Evolutionary conservation across 2,113 vertebrate species (phyloP), one percentile per base, ranked within the genome.

Genomic region (Forbesichthys papilliferus): DNA sequence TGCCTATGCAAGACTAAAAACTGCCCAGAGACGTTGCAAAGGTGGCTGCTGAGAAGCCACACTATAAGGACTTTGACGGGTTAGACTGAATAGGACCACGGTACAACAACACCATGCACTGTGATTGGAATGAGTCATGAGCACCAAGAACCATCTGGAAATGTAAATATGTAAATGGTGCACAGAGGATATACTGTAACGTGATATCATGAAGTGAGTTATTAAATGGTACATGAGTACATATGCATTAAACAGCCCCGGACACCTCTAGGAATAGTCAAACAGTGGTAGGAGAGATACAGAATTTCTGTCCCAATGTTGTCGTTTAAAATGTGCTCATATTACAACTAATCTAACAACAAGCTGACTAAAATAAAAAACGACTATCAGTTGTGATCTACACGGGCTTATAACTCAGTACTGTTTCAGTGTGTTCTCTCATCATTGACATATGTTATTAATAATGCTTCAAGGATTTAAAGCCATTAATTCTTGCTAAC

Each of bases 91-190:
- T 84, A 71, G 59, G 68, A 61, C 62, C 64, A 20, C 1, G 20
- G 20, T 20, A 20, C 49, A 33, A 68, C 73, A 71, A 76, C 73
- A 57, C 61, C 27, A 27, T 13, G 4, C 56, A 63, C 18, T 69
- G 69, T 34, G 59, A 77, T 62, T 54, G 70, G 62, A 54, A 73
- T 5, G 13, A 80, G 75, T 68, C 69, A 68, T 14, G 54, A 33
- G 73, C 60, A 47, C 71, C 61, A 33, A 61, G 48, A 14, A 65
- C 13, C 73, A 81, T 76, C 70, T 82, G 77, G 64, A 80, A 64
- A 69, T 42, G 36, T 56, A 27, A 27, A 27, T 27, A 47, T 65
- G 47, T 33, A 12, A 1, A 27, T 49, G 52, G 16, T 48, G 53
- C 51, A 47, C 48, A 54, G 49, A 33, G 46, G 58, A 56, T 36